Evolutionary conservation across 2,113 vertebrate species (phyloP), one percentile per base, ranked within the genome.

Genomic region (Phasianus colchicus): DNA sequence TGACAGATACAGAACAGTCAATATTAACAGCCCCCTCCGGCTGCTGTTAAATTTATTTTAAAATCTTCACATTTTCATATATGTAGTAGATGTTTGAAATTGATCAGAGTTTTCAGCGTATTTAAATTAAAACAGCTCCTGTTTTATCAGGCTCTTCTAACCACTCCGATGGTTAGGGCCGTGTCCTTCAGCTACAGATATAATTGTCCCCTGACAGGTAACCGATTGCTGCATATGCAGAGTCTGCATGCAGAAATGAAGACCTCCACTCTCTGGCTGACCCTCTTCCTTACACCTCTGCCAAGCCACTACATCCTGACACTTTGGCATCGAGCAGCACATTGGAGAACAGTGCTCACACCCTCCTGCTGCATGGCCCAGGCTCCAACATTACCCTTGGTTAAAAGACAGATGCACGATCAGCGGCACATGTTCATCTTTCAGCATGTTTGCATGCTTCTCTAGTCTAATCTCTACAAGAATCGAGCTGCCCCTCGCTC

Each of bases 41-140:
- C 86, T 89, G 30, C 91, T 94, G 57, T 50, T 92, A 52, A 86
- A 78, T 86, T 83, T 93, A 32, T 77, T 94, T 96, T 30, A 79
- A 87, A 86, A 90, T 87, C 63, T 67, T 65, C 50, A 70, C 14
- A 94, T 86, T 92, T 97, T 95, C 80, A 38, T 90, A 94, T 66
- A 58, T 54, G 70, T 89, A 79, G 45, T 6, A 81, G 86, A 83
- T 22, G 36, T 89, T 93, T 84, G 58, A 95, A 96, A 95, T 58
- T 67, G 43, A 71, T 70, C 61, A 58, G 80, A 54, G 48, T 30
- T 3, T 42, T 91, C 69, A 81, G 77, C 57, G 15, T 77, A 94
- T 69, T 93, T 88, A 19, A 64, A 84, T 77, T 92, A 88, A 88
- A 95, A 67, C 69, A 88, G 60, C 64, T 64, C 20, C 48, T 77